A percentile compares a stretch with the other conserved stretches of the same genome.
Evolutionary conservation across 2,888 invertebrate species (phyloP).

Genomic region (Standfussiana lucernea): DNA sequence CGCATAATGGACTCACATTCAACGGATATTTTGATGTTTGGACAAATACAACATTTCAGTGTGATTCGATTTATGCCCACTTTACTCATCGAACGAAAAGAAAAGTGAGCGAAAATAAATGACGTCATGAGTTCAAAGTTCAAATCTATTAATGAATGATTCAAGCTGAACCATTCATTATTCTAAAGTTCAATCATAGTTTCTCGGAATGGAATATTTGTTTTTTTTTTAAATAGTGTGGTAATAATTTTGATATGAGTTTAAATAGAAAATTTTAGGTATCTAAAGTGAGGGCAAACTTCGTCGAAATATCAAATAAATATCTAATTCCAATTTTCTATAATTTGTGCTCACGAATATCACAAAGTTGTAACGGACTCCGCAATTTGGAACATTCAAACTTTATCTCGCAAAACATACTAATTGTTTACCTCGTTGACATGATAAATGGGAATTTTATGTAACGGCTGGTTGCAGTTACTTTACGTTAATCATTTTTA

Average conservation of each 20-base stretch:
- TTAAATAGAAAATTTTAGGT: slow-evolving; percentile 44
- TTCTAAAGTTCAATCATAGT: slow-evolving; percentile 35
- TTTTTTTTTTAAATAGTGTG: slow-evolving; percentile 52
- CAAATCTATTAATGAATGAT: slow-evolving; percentile 20
- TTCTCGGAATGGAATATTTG: slow-evolving; percentile 37
- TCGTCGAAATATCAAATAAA: slow-evolving; percentile 64
- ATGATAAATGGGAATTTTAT: slow-evolving; percentile 66
- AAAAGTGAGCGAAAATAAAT: slow-evolving; percentile 20
- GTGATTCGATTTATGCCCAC: too few relatives aligned
- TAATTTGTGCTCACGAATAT: slow-evolving; percentile 57
- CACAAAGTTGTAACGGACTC: slow-evolving; percentile 61
- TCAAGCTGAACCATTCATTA: slow-evolving; percentile 25
- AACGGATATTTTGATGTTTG: background rate
- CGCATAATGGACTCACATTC: background rate
- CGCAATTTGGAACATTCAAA: slow-evolving; percentile 61
- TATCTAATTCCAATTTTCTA: slow-evolving; percentile 66
- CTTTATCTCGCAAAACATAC: slow-evolving; percentile 65
- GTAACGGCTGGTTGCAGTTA: slow-evolving; percentile 55
- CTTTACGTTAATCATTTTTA: slow-evolving; percentile 48
- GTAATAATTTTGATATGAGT: slow-evolving; percentile 39
- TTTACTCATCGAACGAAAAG: background rate
- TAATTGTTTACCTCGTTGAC: slow-evolving; percentile 67
- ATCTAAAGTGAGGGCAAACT: slow-evolving; percentile 52
- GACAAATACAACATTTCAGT: background rate
- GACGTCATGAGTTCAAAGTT: slow-evolving; percentile 31